A percentile compares a stretch with the other conserved stretches of the same genome.
These are phyloP conservation scores for Oceanodroma leucorhoa DNA, from an alignment of 2,797 vertebrate species.

Conservation along the genomic window DNA sequence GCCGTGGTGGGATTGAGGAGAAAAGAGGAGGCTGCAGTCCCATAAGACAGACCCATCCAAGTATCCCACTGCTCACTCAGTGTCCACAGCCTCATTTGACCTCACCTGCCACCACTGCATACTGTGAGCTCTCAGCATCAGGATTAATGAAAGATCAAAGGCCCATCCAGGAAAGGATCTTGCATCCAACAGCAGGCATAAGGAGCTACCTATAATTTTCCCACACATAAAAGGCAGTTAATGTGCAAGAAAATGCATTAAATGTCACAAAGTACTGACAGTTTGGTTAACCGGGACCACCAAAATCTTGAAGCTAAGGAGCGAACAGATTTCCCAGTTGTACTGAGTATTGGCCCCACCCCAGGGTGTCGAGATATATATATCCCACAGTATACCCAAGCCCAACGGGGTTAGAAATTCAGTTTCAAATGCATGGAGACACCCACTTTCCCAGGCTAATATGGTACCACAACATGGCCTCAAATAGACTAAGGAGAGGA, in stretches of 20 bases:
- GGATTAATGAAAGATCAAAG: not conserved
- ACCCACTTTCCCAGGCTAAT: not conserved
- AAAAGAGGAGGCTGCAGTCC: not conserved
- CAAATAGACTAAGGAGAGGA: not conserved
- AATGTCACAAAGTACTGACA: not conserved
- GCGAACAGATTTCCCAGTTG: not conserved
- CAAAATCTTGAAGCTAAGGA: not conserved
- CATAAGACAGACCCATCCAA: not conserved
- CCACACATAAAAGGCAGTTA: not conserved
- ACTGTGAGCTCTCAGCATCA: not conserved
- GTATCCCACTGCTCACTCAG: not conserved
- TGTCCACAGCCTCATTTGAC: not conserved
- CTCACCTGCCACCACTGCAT: not conserved
- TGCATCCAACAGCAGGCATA: not conserved
- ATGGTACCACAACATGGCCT: accelerated
- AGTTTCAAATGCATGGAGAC: not conserved
- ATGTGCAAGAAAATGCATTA: not conserved
- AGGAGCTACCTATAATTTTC: not conserved
- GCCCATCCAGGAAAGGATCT: not conserved
- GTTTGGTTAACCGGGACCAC: not conserved
- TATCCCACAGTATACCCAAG: not conserved
- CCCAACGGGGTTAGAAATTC: not conserved
- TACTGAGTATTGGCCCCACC: not conserved
- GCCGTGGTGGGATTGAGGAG: not conserved
- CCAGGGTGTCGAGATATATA: not conserved